Evolutionary conservation across 2,113 vertebrate species (phyloP).

Genomic region (Plecturocebus donacophilus): DNA sequence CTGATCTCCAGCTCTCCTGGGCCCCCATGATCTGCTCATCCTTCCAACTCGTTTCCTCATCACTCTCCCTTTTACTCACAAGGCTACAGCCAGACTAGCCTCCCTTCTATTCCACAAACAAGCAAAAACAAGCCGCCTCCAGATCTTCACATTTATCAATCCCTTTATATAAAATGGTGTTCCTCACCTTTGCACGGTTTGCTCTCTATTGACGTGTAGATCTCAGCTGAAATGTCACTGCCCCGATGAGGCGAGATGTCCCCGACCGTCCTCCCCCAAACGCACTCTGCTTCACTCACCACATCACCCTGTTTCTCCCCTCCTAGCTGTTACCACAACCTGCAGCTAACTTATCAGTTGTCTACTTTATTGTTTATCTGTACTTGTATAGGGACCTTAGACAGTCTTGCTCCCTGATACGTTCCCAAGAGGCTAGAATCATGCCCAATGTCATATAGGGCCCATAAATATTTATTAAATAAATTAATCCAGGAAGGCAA

Average conservation of each 20-base stretch:
- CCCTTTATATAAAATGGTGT: neutral
- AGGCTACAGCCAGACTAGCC: neutral
- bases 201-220: neutral
- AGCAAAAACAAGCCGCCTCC: neutral
- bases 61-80: neutral
- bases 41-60: neutral
- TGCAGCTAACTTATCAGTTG: neutral
- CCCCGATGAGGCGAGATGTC: neutral
- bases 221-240: neutral
- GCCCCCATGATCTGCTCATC: neutral
- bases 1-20: neutral
- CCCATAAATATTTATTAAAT: neutral
- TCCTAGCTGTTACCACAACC: neutral
- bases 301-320: neutral
- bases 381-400: neutral
- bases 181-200: neutral
- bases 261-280: neutral
- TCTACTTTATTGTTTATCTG: neutral
- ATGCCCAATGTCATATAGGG: neutral
- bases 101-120: neutral
- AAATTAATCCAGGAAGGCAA: neutral
- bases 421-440: neutral
- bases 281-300: neutral
- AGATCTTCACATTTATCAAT: neutral
- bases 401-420: neutral